Percentiles rank a stretch among this genome's conserved stretches.
Conservation (phyloP, 2,888 invertebrate genomes). For the Ophion costatus region DNA sequence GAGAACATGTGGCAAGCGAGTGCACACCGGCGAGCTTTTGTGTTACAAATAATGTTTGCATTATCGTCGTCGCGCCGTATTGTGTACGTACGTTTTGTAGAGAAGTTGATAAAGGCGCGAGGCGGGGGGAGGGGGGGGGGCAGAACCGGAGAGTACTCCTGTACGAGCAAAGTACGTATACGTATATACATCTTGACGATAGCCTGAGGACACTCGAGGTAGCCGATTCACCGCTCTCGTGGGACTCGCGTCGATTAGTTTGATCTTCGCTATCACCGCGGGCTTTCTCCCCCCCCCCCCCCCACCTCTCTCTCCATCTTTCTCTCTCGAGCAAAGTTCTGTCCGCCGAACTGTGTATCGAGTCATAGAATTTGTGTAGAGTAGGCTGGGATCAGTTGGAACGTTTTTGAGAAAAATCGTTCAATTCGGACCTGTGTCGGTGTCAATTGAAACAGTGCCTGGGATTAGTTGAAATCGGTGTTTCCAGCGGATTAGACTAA, state of each 20-base stretch:
- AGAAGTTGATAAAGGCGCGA: conserved; percentile 8
- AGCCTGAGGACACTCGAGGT: conserved; percentile 79
- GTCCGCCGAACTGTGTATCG: neutral
- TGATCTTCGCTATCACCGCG: conserved; percentile 73
- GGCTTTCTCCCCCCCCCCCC: conserved; percentile 24
- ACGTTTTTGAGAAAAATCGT: too few relatives aligned
- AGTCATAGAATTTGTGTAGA: too few relatives aligned
- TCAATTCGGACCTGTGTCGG: too few relatives aligned
- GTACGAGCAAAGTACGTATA: neutral
- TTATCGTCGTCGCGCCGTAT: conserved; percentile 71
- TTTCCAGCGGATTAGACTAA: too few relatives aligned
- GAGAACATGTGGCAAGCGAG: conserved; percentile 82
- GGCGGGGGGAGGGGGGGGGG: neutral
- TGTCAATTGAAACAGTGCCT: too few relatives aligned
- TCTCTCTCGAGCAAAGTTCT: neutral
- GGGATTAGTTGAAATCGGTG: too few relatives aligned
- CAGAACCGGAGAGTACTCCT: conserved; percentile 25
- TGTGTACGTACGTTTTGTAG: conserved; percentile 56
- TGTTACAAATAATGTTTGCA: conserved; percentile 83
- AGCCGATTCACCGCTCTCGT: conserved; percentile 73
- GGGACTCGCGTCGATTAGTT: conserved; percentile 75
- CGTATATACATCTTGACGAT: conserved; percentile 71
- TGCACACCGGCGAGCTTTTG: conserved; percentile 78
- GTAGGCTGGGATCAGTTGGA: too few relatives aligned
- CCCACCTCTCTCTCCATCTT: neutral